Evolutionary conservation across 2,888 invertebrate genomes (phyloP).

Genomic region (Lasioglossum vierecki): DNA sequence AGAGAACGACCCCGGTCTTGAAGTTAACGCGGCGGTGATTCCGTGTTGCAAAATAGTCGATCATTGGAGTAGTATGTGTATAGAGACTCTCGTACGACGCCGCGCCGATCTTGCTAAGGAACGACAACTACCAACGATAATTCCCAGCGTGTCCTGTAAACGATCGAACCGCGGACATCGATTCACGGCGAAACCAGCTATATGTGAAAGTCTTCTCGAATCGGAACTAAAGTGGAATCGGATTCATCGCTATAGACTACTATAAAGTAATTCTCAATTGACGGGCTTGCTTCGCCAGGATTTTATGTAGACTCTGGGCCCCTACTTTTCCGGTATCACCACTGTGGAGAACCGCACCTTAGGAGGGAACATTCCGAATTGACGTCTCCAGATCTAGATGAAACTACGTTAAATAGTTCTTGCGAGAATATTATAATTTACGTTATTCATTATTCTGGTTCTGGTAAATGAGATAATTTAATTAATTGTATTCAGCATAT

Average conservation of each 20-base stretch:
- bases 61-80: neutral
- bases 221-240: neutral
- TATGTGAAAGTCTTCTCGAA: neutral
- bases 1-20: neutral
- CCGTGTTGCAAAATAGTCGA: neutral
- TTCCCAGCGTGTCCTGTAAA: neutral
- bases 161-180: slow-evolving; percentile 4
- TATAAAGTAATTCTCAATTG: neutral
- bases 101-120: neutral
- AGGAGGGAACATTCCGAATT: neutral
- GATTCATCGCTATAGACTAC: neutral
- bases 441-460: too few relatives aligned
- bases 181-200: neutral
- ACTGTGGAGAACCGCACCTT: neutral
- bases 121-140: neutral
- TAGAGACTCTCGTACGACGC: neutral
- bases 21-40: neutral
- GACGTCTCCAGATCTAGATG: neutral
- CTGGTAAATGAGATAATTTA: too few relatives aligned
- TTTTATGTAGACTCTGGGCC: neutral
- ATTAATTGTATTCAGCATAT: too few relatives aligned
- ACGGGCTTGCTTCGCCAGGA: neutral
- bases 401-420: neutral
- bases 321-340: neutral
- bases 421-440: neutral